Conservation (phyloP, 2,113 vertebrate species). For the Corvus moneduloides region DNA sequence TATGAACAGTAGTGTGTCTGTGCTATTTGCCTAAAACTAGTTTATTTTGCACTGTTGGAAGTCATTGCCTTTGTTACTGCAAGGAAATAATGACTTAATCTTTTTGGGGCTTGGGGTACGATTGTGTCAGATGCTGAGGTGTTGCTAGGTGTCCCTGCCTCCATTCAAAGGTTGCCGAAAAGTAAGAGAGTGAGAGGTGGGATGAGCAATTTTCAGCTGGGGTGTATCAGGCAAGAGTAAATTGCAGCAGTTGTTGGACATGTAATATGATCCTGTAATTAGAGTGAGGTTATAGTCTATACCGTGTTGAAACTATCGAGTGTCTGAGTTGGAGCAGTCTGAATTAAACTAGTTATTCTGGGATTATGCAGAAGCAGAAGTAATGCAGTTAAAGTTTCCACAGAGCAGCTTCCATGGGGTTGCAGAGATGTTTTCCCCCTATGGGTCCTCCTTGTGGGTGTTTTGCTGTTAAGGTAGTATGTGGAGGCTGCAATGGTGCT, state of each 20-base stretch:
- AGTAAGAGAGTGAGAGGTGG: constrained; percentile 24
- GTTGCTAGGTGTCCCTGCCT: not conserved
- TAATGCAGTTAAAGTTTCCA: constrained; percentile 3
- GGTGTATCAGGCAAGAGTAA: constrained; percentile 45
- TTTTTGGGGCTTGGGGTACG: not conserved
- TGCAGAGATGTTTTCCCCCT: not conserved
- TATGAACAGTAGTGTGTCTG: not conserved
- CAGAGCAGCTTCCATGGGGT: not conserved
- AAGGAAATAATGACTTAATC: not conserved
- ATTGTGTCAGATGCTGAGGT: not conserved
- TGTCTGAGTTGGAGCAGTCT: constrained; percentile 44
- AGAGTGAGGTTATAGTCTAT: constrained; percentile 57
- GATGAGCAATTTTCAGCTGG: constrained; percentile 10
- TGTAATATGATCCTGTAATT: constrained; percentile 70
- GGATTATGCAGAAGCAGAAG: not conserved
- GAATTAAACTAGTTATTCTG: constrained; percentile 3
- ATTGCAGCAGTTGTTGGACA: constrained; percentile 69
- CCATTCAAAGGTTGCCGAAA: not conserved
- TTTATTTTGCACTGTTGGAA: not conserved
- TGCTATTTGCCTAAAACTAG: not conserved
- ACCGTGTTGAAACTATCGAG: constrained; percentile 47
- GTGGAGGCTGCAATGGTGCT: not conserved
- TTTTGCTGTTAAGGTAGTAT: not conserved
- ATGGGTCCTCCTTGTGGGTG: not conserved
- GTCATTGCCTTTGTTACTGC: fast-evolving